Evolutionary conservation across 2,113 vertebrate species (phyloP), one percentile per base, ranked within the genome.

Genomic region (human): DNA sequence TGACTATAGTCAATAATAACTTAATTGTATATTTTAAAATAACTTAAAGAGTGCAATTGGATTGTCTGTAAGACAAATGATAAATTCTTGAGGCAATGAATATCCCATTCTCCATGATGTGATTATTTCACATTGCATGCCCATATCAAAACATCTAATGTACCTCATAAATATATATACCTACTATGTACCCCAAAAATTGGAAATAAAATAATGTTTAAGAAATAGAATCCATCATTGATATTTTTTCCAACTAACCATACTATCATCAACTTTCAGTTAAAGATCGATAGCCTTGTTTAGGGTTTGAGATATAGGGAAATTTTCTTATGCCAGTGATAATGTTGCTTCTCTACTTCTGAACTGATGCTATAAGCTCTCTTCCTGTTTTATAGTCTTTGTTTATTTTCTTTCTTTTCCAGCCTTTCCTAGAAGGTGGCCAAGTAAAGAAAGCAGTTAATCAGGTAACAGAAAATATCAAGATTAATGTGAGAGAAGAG

Each of bases 341-440:
- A 82, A 86, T 55, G 22, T 20, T 82, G 66, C 45, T 52, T 83
- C 50, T 92, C 35, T 6, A 83, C 18, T 90, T 97, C 61, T 64
- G 43, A 92, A 92, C 0, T 57, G 48, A 83, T 70, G 25, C 1
- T 79, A 0, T 75, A 25, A 92, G 7, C 18, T 89, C 43, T 81
- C 43, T 83, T 90, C 22, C 43, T 52, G 43, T 38, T 75, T 52
- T 48, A 59, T 22, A 57, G 13, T 48, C 55, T 89, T 83, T 40
- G 43, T 40, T 68, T 38, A 30, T 89, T 96, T 84, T 81, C 88
- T 90, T 80, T 92, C 81, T 89, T 45, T 97, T 27, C 14, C n/a
- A 83, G 40, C 6, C 8, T 50, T 83, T 7, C 17, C 35, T 20
- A 30, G 38, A 80, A 59, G 17, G 52, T 20, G 40, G 30, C 16